phyloP scores from a whole-genome alignment of 2,888 invertebrate genomes.

The Latrodectus hesperus region DNA sequence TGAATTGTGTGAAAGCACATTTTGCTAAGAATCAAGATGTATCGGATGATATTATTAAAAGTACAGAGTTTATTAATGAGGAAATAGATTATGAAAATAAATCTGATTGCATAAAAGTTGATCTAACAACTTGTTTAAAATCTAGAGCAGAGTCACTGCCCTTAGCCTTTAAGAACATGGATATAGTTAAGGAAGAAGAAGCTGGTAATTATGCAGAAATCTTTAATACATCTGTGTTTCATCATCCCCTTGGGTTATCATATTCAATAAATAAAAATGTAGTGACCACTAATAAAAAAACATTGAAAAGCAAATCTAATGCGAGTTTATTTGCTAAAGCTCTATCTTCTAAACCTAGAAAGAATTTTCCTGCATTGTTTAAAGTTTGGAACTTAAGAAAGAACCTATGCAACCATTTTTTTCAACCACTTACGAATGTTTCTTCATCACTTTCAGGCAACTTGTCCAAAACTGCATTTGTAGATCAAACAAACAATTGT shows the following conservation, averaged over 20 bases:
- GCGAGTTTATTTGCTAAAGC: conserved; percentile 35
- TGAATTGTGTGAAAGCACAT: not conserved
- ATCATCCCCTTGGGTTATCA: not conserved
- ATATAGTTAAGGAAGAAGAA: not conserved
- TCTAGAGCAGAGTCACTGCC: not conserved
- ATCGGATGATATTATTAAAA: not conserved
- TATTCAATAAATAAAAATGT: not conserved
- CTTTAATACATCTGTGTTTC: not conserved
- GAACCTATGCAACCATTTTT: too few species aligned
- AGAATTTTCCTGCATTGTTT: not conserved
- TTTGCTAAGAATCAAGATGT: not conserved
- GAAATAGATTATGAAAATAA: not conserved
- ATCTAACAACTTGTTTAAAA: not conserved
- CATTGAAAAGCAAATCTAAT: not conserved
- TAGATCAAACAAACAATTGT: too few species aligned
- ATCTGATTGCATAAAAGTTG: not conserved
- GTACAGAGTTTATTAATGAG: not conserved
- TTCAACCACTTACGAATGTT: too few species aligned
- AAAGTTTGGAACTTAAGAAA: not conserved
- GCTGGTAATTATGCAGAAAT: not conserved
- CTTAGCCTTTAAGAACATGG: not conserved
- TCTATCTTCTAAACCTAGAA: conserved; percentile 31
- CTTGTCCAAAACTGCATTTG: too few species aligned
- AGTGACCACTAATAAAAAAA: not conserved
- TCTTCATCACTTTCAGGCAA: too few species aligned